These are phyloP conservation scores for Enteromius unitaeniatus DNA, from an alignment of 2,797 vertebrate species.

Conservation along the genomic window DNA sequence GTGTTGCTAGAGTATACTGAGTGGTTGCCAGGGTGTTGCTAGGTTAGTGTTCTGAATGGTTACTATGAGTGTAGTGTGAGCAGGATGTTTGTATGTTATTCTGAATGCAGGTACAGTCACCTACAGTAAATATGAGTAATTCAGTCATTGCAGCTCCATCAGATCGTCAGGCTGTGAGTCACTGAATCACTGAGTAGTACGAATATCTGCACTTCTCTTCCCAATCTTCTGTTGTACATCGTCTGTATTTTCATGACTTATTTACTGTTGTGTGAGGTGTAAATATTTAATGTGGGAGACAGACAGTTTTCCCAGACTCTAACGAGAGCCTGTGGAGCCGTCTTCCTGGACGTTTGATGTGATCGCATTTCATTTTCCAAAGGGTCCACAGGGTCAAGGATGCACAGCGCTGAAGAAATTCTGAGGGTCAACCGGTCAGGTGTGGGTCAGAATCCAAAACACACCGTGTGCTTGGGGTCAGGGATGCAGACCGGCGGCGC, in stretches of 20 bases:
- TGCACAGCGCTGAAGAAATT: slow-evolving; percentile 33
- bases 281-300: slow-evolving; percentile 75
- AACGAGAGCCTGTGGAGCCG: slow-evolving; percentile 65
- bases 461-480: slow-evolving; percentile 8
- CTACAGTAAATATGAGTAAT: background rate
- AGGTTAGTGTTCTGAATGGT: background rate
- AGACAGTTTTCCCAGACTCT: slow-evolving; percentile 72
- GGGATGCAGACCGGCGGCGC: background rate
- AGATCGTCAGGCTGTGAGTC: background rate
- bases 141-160: slow-evolving; percentile 45
- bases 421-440: slow-evolving; percentile 49
- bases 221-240: slow-evolving; percentile 65
- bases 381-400: slow-evolving; percentile 34
- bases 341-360: slow-evolving; percentile 37
- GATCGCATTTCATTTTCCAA: slow-evolving; percentile 37
- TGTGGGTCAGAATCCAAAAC: slow-evolving; percentile 41
- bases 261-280: slow-evolving; percentile 73
- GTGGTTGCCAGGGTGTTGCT: accelerated
- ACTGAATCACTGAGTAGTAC: slow-evolving; percentile 19
- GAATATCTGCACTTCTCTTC: slow-evolving; percentile 50
- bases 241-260: slow-evolving; percentile 77
- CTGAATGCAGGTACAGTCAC: background rate
- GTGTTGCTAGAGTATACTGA: background rate
- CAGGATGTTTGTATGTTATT: background rate
- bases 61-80: background rate